Conservation (phyloP, 2,797 vertebrate genomes). For the Oreochromis mossambicus region DNA sequence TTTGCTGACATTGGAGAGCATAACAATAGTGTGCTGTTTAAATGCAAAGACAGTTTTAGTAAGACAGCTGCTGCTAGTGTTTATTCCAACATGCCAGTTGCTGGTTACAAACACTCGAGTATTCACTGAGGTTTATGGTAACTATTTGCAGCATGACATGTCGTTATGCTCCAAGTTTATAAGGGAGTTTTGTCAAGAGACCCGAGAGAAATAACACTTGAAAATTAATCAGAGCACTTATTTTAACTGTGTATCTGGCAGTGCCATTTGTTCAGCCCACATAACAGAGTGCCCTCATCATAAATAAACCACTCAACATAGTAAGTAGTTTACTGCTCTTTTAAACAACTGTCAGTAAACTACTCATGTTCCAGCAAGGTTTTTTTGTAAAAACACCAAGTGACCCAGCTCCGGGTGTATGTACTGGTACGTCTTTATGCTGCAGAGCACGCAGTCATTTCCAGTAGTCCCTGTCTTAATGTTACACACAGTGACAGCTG, state of each 20-base stretch:
- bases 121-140: constrained; percentile 35
- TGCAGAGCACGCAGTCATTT: constrained; percentile 12
- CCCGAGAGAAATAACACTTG: constrained; percentile 6
- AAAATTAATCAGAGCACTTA: background rate
- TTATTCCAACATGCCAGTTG: constrained; percentile 57
- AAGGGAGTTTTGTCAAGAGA: constrained; percentile 37
- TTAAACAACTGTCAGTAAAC: background rate
- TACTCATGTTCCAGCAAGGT: background rate
- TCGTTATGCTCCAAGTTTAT: constrained; percentile 27
- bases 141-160: constrained; percentile 44
- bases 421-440: background rate
- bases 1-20: constrained; percentile 44
- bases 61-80: constrained; percentile 65
- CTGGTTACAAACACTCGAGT: constrained; percentile 46
- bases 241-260: background rate
- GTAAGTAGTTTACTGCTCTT: background rate
- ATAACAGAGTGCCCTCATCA: background rate
- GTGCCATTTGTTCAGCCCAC: background rate
- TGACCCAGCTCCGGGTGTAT: background rate
- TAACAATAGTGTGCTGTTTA: constrained; percentile 66
- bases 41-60: constrained; percentile 44
- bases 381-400: background rate
- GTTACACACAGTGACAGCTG: constrained; percentile 76
- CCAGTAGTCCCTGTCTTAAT: constrained; percentile 53
- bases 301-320: background rate